A percentile compares a stretch with the other conserved stretches of the same genome.
Evolutionary conservation across 2,888 invertebrate species (phyloP).

Genomic region (Psylliodes chrysocephalus): DNA sequence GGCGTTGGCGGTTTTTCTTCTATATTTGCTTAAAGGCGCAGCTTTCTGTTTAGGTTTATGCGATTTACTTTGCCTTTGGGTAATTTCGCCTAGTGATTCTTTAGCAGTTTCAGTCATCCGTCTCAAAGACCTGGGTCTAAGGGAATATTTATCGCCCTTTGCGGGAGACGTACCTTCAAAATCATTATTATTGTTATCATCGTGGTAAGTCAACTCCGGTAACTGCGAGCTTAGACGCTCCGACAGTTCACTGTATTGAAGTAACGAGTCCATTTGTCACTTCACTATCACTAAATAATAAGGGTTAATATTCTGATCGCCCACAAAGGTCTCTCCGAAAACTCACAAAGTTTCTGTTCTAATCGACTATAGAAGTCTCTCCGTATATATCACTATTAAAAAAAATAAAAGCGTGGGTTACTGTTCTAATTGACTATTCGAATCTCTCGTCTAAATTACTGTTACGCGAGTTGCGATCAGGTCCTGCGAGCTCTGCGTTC

Average conservation of each 20-base stretch:
- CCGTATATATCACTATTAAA: background rate
- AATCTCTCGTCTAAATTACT: constrained; percentile 35
- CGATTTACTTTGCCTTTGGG: constrained; percentile 32
- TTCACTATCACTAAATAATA: constrained; percentile 15
- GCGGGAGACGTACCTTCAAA: constrained; percentile 38
- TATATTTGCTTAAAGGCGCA: constrained; percentile 73
- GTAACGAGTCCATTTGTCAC: constrained; percentile 55
- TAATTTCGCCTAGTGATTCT: constrained; percentile 30
- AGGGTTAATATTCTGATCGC: background rate
- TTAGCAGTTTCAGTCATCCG: constrained; percentile 44
- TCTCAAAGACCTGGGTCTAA: constrained; percentile 59
- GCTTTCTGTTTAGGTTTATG: constrained; percentile 60
- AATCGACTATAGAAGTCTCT: background rate
- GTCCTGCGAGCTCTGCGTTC: constrained; percentile 6
- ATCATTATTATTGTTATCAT: constrained; percentile 61
- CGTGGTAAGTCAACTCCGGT: constrained; percentile 51
- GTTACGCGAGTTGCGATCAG: constrained; percentile 19
- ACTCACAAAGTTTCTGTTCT: constrained; percentile 1
- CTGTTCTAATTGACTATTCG: constrained; percentile 19
- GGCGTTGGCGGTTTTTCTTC: constrained; percentile 76
- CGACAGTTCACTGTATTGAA: constrained; percentile 58
- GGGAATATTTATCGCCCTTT: constrained; percentile 60
- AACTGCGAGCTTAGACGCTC: constrained; percentile 54
- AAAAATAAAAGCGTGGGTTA: background rate
- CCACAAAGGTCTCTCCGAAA: background rate